phyloP scores from a whole-genome alignment of 1,140 invertebrate genomes.

The Pseudomyrmex cubaensis region DNA sequence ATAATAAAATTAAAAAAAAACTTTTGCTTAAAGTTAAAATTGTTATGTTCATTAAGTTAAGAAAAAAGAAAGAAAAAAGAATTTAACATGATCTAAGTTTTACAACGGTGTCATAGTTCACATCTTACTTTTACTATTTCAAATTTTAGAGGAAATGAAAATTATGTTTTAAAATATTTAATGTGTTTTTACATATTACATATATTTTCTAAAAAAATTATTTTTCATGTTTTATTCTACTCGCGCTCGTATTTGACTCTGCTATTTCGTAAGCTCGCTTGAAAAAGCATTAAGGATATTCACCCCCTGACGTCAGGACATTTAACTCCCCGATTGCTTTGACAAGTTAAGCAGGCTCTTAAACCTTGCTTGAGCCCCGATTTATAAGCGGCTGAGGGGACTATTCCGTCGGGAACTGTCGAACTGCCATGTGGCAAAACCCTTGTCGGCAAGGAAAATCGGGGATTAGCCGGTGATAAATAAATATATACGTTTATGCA shows the following conservation, averaged over 20 bases:
- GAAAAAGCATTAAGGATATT: constrained; percentile 79
- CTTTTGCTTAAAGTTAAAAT: neutral
- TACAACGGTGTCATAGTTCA: neutral
- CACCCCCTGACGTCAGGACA: constrained; percentile 69
- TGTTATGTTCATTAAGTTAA: no score
- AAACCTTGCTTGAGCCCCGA: constrained; percentile 81
- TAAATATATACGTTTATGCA: constrained; percentile 82
- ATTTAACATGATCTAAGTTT: neutral
- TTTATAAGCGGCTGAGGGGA: constrained; percentile 79
- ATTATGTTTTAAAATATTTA: no score
- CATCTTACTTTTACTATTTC: neutral
- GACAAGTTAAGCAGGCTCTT: constrained; percentile 84
- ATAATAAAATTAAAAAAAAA: neutral
- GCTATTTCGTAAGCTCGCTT: constrained; percentile 71
- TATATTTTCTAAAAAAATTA: constrained; percentile 7
- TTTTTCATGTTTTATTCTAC: constrained; percentile 12
- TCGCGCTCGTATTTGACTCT: constrained; percentile 26
- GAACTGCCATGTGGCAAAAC: constrained; percentile 84
- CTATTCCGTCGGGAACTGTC: constrained; percentile 78
- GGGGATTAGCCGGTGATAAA: constrained; percentile 85
- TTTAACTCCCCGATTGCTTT: constrained; percentile 83
- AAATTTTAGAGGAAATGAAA: constrained; percentile 17
- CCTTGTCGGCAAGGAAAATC: constrained; percentile 78
- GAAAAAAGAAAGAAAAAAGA: no score
- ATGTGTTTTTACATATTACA: no score